Base-by-base conservation (phyloP, 2,113 vertebrate species). In the Formicarius rufipectus region DNA sequence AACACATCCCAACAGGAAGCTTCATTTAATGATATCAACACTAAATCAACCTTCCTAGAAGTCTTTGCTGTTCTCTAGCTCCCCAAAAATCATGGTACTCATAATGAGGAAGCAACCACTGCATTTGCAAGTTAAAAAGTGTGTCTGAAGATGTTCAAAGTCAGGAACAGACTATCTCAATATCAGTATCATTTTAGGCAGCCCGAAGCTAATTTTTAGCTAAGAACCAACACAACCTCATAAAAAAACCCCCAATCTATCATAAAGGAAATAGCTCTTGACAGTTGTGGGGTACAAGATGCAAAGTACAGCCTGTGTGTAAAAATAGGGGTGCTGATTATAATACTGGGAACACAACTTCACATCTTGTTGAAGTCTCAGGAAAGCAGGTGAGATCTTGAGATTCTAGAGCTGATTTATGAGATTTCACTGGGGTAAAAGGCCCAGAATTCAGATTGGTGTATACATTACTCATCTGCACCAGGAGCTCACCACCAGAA, bases 81-180 rank as follows among this genome's bases (percentile, higher is more conserved):
- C 24, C 22, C 24, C 7, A 69, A 74, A 59, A 8, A 2, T 0
- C 3, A 14, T 1, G 0, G 28, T 72, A 12, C 17, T 49, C 25
- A 19, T 0, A 59, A 45, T 5, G 23, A 47, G 33, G n/a, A 85
- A 74, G 39, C 1, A 15, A 78, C 24, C 30, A 27, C 17, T 8
- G 9, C 7, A 5, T 25, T 53, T 56, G 27, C 0, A 1, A 33
- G 9, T 80, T 76, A 56, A 83, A 91, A 59, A 21, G 3, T 12
- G 5, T 39, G 59, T 45, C 76, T 71, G 76, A 76, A 89, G 52
- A 33, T 33, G 23, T 33, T 72, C n/a, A 53, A 80, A 37, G 11
- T 3, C 50, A 50, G 23, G 37, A 80, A 80, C 14, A 64, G 52
- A 33, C 17, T 33, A 22, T 11, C 27, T 55, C 2, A 1, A 5